Base-by-base conservation (phyloP, 2,888 invertebrate genomes). In the Leucophenga maculata region DNA sequence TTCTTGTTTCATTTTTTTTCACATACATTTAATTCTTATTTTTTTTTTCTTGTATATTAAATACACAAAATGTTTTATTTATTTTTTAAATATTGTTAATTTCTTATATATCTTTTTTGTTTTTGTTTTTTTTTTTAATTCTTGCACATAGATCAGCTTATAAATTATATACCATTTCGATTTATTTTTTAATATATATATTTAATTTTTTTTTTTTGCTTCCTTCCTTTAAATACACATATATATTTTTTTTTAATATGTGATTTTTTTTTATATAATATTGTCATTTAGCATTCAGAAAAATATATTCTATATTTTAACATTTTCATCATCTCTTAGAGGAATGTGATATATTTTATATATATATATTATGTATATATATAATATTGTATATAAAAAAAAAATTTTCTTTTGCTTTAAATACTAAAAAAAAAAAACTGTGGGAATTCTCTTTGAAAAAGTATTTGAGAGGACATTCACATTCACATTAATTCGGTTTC, bases 261-360 rank as follows among this genome's bases (percentile, higher is more conserved):
- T 59, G 62, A 75, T 50, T 72, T 71, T 68, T 65, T 72, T 74
- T 75, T 72, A 75, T 74, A 77, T 83, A 80, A 79, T 85, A 84
- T 84, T 84, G 85, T 85, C 84, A 78, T 84, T 80, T 80, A 82
- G 79, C 80, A 74, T 81, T 85, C 78, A 77, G 75, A 82, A 83
- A 81, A 82, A 81, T 83, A 80, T 78, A 76, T 69, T 72, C 78
- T 75, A 77, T 77, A 75, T 73, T 62, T 74, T 78, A 67, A 68
- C 68, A 65, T 54, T 64, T 69, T 68, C 68, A 31, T 69, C 16
- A 13, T 50, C 50, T 50, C 50, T 50, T 50, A 50, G 50, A 18
- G 50, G 16, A 39, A 39, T 39, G 39, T 39, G 39, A 39, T 39
- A 39, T 39, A 14, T 22, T 18, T 55, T 55, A 18, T 20, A 55